phyloP scores from a whole-genome alignment of 2,888 invertebrate genomes.

The Cremastobaeus sp. region DNA sequence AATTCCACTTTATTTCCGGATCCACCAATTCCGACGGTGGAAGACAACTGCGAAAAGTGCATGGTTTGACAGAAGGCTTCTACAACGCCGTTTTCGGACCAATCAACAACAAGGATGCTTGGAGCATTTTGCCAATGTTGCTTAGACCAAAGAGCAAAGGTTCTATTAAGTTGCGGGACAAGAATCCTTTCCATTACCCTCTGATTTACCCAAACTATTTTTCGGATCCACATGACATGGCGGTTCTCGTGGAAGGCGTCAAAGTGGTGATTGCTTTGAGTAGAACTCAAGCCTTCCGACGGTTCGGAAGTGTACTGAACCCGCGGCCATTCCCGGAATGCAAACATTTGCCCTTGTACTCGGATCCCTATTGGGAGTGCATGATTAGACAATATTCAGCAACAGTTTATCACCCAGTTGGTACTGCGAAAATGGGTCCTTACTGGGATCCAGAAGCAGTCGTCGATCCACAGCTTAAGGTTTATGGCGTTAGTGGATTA shows the following conservation, averaged over 20 bases:
- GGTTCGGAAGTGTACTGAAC: constrained; percentile 86
- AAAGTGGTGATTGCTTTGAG: constrained; percentile 91
- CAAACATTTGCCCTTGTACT: constrained; percentile 82
- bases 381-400: constrained; percentile 89
- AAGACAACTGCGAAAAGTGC: constrained; percentile 87
- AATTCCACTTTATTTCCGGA: constrained; percentile 92
- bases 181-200: constrained; percentile 92
- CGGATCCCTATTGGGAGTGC: constrained; percentile 91
- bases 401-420: constrained; percentile 92
- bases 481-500: constrained; percentile 88
- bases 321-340: constrained; percentile 89
- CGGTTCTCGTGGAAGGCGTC: constrained; percentile 89
- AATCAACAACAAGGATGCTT: constrained; percentile 87
- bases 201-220: constrained; percentile 96
- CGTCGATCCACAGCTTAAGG: constrained; percentile 87
- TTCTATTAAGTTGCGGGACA: constrained; percentile 87
- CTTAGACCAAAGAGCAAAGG: constrained; percentile 92
- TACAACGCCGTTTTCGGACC: constrained; percentile 87
- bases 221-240: constrained; percentile 87
- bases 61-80: constrained; percentile 89
- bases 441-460: constrained; percentile 91
- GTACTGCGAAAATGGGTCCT: constrained; percentile 94
- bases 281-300: constrained; percentile 86
- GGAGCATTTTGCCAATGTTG: constrained; percentile 92
- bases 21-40: constrained; percentile 91